These are phyloP conservation scores for Callinectes sapidus DNA, from an alignment of 2,888 invertebrate genomes.

Conservation along the genomic window DNA sequence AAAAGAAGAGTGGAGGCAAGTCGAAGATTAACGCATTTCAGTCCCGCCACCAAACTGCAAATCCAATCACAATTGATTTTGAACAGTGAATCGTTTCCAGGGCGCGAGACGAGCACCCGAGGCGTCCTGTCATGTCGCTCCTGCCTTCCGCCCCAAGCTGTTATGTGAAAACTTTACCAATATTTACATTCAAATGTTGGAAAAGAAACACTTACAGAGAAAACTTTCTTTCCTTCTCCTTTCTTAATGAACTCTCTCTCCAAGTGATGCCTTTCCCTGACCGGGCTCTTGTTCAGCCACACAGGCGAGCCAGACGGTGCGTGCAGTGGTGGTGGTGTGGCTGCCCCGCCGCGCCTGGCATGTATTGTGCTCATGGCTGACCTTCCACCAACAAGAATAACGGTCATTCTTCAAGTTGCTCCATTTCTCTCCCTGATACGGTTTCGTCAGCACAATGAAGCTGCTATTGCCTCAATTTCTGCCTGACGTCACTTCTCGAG, in stretches of 20 bases:
- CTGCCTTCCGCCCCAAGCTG: neutral
- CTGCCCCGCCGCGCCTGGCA: neutral
- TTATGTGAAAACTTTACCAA: neutral
- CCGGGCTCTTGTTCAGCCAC: neutral
- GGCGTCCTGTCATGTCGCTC: neutral
- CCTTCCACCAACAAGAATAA: constrained; percentile 1
- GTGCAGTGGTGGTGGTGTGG: neutral
- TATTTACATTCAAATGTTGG: neutral
- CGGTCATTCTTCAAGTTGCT: neutral
- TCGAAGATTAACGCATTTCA: constrained; percentile 21
- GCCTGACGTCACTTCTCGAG: neutral
- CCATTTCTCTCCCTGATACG: neutral
- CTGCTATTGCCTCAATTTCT: neutral
- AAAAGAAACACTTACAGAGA: neutral
- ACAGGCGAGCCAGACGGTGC: neutral
- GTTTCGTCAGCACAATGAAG: neutral
- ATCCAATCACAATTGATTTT: constrained; percentile 17
- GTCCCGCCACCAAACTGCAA: neutral
- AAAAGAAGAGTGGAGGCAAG: neutral
- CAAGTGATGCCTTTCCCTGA: neutral
- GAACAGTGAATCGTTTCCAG: neutral
- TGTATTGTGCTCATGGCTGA: neutral
- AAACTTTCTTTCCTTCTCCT: neutral
- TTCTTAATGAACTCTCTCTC: neutral
- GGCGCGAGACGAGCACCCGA: neutral